phyloP scores from a whole-genome alignment of 2,888 invertebrate genomes.

The Habroteleia sp. region DNA sequence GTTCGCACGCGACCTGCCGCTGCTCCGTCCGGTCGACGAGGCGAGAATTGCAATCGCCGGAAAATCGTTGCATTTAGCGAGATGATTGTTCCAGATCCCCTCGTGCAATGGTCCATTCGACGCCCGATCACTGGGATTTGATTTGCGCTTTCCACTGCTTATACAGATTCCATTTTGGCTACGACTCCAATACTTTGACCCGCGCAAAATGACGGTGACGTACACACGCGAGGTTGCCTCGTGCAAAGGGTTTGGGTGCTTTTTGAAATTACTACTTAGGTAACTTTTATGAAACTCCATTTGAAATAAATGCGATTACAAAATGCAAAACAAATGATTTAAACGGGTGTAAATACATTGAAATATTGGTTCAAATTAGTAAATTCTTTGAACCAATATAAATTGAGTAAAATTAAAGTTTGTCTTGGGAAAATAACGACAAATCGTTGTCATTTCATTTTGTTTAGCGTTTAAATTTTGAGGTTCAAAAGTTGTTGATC shows the following conservation, averaged over 20 bases:
- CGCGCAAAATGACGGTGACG: constrained; percentile 88
- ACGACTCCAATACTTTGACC: not conserved
- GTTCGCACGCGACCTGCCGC: constrained; percentile 3
- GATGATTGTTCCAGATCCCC: constrained; percentile 3
- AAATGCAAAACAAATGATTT: too few species aligned
- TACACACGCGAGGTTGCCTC: constrained; percentile 94
- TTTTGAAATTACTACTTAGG: constrained; percentile 91
- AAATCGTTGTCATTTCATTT: too few species aligned
- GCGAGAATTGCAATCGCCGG: constrained; percentile 4
- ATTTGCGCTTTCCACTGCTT: constrained; percentile 16
- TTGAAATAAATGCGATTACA: too few species aligned
- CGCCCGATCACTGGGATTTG: constrained; percentile 3
- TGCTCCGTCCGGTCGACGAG: constrained; percentile 4
- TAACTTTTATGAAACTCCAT: too few species aligned
- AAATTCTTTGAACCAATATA: too few species aligned
- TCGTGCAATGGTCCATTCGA: constrained; percentile 11
- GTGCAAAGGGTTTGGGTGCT: constrained; percentile 92
- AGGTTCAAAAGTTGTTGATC: too few species aligned
- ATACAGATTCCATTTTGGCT: not conserved
- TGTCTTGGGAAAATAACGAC: too few species aligned
- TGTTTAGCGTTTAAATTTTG: too few species aligned
- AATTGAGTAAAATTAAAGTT: too few species aligned
- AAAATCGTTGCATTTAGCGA: constrained; percentile 3
- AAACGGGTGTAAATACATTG: too few species aligned
- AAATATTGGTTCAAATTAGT: too few species aligned